These are phyloP conservation scores for Melanotus villosus DNA, from an alignment of 2,888 invertebrate genomes.

Conservation along the genomic window DNA sequence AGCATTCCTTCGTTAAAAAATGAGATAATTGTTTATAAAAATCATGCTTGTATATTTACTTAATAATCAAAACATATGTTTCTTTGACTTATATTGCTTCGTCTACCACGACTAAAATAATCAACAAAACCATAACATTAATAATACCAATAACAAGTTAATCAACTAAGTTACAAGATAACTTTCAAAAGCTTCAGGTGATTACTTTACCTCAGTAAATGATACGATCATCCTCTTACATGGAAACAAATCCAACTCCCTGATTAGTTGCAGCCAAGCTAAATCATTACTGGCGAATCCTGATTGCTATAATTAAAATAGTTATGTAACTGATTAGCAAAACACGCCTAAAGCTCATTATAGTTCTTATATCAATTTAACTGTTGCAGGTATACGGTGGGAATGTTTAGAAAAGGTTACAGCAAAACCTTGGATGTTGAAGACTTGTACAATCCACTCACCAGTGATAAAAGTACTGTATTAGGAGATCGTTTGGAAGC, in stretches of 20 bases:
- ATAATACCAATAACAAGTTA: no score
- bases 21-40: no score
- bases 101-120: no score
- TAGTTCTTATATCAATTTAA: constrained; percentile 11
- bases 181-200: not conserved
- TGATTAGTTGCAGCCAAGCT: not conserved
- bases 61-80: no score
- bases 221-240: not conserved
- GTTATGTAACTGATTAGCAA: constrained; percentile 17
- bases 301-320: constrained; percentile 23
- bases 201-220: no score
- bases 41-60: no score
- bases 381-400: constrained; percentile 80
- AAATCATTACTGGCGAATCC: constrained; percentile 1
- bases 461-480: constrained; percentile 76
- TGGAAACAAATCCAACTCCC: not conserved
- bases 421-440: constrained; percentile 79
- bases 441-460: constrained; percentile 82
- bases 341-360: not conserved
- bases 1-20: no score
- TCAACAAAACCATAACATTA: no score
- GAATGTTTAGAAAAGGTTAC: constrained; percentile 82
- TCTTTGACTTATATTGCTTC: no score
- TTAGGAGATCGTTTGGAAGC: constrained; percentile 80
- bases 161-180: no score